Base-by-base conservation (phyloP, 1,140 invertebrate genomes). In the Pseudomyrmex cubaensis region DNA sequence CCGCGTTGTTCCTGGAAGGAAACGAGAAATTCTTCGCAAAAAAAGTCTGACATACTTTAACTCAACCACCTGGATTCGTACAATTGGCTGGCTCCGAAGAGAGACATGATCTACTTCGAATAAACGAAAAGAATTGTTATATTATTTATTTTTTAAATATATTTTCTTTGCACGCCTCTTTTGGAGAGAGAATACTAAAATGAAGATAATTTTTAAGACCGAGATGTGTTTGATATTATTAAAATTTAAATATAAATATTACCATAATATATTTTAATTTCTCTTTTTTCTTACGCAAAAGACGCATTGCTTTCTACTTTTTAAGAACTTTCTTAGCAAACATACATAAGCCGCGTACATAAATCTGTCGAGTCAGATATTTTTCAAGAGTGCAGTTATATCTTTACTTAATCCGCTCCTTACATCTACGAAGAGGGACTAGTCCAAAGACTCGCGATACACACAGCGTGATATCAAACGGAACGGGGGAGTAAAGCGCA, bases 381-480 rank as follows among this genome's bases (percentile, higher is more conserved):
- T 61, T 50, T 72, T 61, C 20, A 15, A n/a, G 2, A 25, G 35
- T 35, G 7, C 66, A n/a, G 46, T 46, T 35, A 20, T 56, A 78
- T 70, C 20, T 57, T 48, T 3, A n/a, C 44, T 17, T 80, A 80
- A 80, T 80, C 76, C 76, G 76, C 22, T 80, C 44, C 76, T 80
- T 80, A 80, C 66, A 72, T 70, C 66, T 35, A 80, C 61, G 12
- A 54, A 35, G 35, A 35, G 64, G 20, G 35, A 20, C 20, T 59
- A 61, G 76, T 85, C 73, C 82, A 84, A 80, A 75, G 76, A 56
- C 13, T 56, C 84, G 84, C 70, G 66, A 78, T 82, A 67, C 80
- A 70, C 77, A 86, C 72, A 72, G 88, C 90, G 88, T 91, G 91
- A 92, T 92, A 92, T 92, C 91, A 92, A 93, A 90, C 84, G 87